Conservation (phyloP, 64 coral and sea anemone species). For the Orbicella faveolata region DNA sequence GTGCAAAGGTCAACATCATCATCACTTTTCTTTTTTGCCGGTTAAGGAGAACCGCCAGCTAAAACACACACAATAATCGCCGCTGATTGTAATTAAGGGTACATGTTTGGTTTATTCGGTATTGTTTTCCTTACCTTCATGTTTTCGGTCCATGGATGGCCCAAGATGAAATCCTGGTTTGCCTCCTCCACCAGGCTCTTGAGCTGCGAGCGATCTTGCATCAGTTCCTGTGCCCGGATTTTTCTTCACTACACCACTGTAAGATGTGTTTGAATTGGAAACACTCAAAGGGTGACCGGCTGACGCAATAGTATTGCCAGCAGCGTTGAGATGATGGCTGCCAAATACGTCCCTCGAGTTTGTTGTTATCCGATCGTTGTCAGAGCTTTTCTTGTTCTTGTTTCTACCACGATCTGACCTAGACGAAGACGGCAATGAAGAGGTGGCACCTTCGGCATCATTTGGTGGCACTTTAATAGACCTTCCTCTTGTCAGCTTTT, state of each 20-base stretch:
- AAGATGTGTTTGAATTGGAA: background rate
- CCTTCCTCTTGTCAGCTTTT: too few relatives aligned
- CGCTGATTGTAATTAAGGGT: too few relatives aligned
- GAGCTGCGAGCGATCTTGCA: background rate
- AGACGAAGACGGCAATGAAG: background rate
- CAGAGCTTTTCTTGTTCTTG: background rate
- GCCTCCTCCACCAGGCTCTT: background rate
- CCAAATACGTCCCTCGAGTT: background rate
- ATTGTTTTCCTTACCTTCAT: constrained; percentile 10
- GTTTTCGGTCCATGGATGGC: background rate
- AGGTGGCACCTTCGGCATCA: background rate
- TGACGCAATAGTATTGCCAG: background rate
- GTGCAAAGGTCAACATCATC: too few relatives aligned
- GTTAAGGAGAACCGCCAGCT: too few relatives aligned
- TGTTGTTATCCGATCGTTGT: background rate
- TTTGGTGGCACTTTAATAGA: background rate
- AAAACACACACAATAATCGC: too few relatives aligned
- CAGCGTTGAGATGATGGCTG: background rate
- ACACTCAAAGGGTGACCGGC: background rate
- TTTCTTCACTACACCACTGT: background rate
- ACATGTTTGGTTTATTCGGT: too few relatives aligned
- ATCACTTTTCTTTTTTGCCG: too few relatives aligned
- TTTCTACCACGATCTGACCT: background rate
- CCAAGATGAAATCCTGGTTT: background rate
- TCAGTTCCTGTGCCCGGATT: background rate